phyloP scores from a whole-genome alignment of 64 coral and sea anemone species.

The Stylophora pistillata region DNA sequence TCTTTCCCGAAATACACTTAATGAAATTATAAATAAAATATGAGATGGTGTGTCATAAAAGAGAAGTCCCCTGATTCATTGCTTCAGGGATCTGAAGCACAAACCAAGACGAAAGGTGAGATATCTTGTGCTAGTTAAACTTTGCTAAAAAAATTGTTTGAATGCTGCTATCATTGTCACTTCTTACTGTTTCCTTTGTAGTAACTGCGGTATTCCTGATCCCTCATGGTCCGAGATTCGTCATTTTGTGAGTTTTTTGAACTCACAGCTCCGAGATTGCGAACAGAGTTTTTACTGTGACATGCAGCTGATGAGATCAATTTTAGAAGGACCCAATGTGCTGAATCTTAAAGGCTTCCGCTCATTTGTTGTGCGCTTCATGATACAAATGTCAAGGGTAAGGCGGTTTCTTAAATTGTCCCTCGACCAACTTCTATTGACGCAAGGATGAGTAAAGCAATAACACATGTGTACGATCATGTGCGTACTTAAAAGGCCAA shows the following conservation, averaged over 20 bases:
- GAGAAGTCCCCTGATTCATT: too few species aligned
- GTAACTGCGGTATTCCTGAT: slow-evolving; percentile 84
- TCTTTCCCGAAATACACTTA: too few species aligned
- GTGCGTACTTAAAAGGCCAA: too few species aligned
- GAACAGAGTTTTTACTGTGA: slow-evolving; percentile 74
- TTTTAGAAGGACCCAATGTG: background rate
- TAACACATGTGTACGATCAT: too few species aligned
- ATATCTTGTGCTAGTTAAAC: too few species aligned
- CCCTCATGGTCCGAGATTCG: slow-evolving; percentile 85
- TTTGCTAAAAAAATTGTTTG: too few species aligned
- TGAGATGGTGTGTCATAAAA: too few species aligned
- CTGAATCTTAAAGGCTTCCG: slow-evolving; percentile 69
- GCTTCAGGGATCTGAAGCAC: too few species aligned
- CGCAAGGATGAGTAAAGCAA: too few species aligned
- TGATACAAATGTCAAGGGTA: slow-evolving; percentile 97
- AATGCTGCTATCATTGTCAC: background rate
- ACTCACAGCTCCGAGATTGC: slow-evolving; percentile 76
- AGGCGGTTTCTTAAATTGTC: background rate
- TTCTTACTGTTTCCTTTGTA: background rate
- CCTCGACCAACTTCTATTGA: too few species aligned
- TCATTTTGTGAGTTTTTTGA: slow-evolving; percentile 91
- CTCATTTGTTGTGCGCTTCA: slow-evolving; percentile 80
- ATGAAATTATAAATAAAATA: too few species aligned
- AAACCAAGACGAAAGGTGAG: too few species aligned
- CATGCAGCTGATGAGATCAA: slow-evolving; percentile 20